Evolutionary conservation across 1,140 invertebrate species (phyloP), one percentile per base, ranked within the genome.

Genomic region (Parasteatoda tepidariorum): DNA sequence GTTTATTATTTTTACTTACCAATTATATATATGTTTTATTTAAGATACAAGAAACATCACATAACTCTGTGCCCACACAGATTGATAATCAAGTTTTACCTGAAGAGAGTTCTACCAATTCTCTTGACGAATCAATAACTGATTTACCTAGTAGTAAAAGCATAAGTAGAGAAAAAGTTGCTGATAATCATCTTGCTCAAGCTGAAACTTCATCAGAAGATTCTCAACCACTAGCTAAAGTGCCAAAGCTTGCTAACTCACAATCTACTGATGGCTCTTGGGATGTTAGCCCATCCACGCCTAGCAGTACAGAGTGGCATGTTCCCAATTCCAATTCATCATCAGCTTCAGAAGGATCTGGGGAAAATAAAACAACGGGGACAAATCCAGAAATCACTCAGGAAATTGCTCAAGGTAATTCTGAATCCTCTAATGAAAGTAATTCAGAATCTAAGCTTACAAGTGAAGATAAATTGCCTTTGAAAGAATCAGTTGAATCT

Each of bases 301-400:
- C 66, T 15, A 83, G 70, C 13, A 74, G 81, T 74, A 30, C 59
- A 7, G 70, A 83, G 18, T 83, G 68, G 81, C 81, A 73, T 24
- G 66, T 66, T 38, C 81, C 81, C 26, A 66, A 55, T 33, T 66
- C 68, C 11, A 67, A 34, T 33, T 74, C 68, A 11, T 41, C 31
- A n/a, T 83, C 68, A 26, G 34, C 81, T 11, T 83, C 81, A 9
- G 81, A 74, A 38, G 26, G 61, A 34, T 13, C 55, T 38, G 68
- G n/a, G 22, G 81, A 83, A 38, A 38, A 18, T 38, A 61, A 83
- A 2, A 6, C 24, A 11, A 31, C 18, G 3, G 81, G 67, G 9
- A 22, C 18, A 13, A 64, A 24, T 18, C 15, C 18, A 2, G 9
- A 11, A 13, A n/a, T 11, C 18, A 9, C 24, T 15, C 59, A 48